phyloP scores from a whole-genome alignment of 2,888 invertebrate species.

The Microctonus aethiopoides region DNA sequence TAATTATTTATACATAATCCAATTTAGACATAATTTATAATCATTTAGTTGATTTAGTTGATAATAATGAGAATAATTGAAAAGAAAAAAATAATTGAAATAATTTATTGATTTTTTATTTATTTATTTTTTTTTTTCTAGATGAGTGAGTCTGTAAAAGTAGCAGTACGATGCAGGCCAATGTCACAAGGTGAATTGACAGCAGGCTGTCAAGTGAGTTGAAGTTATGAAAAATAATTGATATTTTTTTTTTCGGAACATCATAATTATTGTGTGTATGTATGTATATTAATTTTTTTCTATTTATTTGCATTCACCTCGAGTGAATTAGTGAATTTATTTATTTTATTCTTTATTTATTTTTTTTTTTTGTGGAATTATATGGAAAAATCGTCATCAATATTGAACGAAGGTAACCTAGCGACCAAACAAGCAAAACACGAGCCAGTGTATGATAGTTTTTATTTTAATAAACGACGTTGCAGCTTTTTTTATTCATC shows the following conservation, averaged over 20 bases:
- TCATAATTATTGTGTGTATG: too few relatives aligned
- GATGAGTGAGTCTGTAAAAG: slow-evolving; percentile 79
- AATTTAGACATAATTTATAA: neutral
- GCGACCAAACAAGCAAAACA: slow-evolving; percentile 55
- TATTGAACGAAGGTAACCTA: slow-evolving; percentile 55
- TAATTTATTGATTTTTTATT: neutral
- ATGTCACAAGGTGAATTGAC: slow-evolving; percentile 79
- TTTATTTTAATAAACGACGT: slow-evolving; percentile 34
- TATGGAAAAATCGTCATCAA: slow-evolving; percentile 47
- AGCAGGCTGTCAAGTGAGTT: slow-evolving; percentile 60
- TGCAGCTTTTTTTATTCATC: slow-evolving; percentile 45
- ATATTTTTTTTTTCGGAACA: too few relatives aligned
- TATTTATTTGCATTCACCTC: too few relatives aligned
- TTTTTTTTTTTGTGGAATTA: neutral
- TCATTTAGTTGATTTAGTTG: too few relatives aligned
- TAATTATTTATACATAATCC: neutral
- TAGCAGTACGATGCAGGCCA: slow-evolving; percentile 87
- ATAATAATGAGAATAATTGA: neutral
- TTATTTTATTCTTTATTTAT: neutral
- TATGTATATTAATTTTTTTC: too few relatives aligned
- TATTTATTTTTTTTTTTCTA: slow-evolving; percentile 41
- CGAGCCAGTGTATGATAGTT: too few relatives aligned
- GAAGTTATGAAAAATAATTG: neutral
- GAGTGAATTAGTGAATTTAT: too few relatives aligned
- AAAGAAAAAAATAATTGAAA: neutral